Evolutionary conservation across 2,797 vertebrate species (phyloP).

Genomic region (Falco concolor): DNA sequence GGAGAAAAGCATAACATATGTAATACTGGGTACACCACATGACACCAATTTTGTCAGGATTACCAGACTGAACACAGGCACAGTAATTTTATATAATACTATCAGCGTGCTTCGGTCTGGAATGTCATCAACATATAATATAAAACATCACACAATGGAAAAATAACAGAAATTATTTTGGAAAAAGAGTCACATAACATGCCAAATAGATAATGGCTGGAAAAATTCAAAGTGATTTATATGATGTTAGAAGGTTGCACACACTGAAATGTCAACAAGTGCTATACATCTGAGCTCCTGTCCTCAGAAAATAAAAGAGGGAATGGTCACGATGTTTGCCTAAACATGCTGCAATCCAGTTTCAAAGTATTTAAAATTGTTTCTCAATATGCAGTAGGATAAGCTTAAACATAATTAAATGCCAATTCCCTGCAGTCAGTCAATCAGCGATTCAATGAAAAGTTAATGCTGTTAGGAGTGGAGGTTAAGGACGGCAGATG

Average conservation of each 20-base stretch:
- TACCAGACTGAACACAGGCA: not conserved
- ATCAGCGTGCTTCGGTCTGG: not conserved
- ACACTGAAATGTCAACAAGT: not conserved
- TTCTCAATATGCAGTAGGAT: not conserved
- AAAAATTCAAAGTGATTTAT: conserved; percentile 1
- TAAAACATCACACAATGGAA: not conserved
- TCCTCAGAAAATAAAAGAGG: not conserved
- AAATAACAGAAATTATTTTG: conserved; percentile 20
- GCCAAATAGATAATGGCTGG: not conserved
- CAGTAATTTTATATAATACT: not conserved
- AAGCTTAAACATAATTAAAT: not conserved
- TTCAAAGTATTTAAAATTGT: conserved; percentile 4
- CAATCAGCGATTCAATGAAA: not conserved
- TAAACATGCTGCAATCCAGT: conserved; percentile 25
- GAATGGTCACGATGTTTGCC: not conserved
- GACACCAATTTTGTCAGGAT: not conserved
- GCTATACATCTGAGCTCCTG: not conserved
- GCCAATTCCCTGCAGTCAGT: not conserved
- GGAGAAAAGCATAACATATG: not conserved
- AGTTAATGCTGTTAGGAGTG: not conserved
- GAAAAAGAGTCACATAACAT: not conserved
- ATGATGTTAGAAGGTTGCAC: not conserved
- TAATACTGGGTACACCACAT: not conserved
- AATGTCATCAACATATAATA: not conserved
- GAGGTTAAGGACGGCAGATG: not conserved